phyloP scores from a whole-genome alignment of 2,797 vertebrate genomes.

The Hylomyscus alleni region DNA sequence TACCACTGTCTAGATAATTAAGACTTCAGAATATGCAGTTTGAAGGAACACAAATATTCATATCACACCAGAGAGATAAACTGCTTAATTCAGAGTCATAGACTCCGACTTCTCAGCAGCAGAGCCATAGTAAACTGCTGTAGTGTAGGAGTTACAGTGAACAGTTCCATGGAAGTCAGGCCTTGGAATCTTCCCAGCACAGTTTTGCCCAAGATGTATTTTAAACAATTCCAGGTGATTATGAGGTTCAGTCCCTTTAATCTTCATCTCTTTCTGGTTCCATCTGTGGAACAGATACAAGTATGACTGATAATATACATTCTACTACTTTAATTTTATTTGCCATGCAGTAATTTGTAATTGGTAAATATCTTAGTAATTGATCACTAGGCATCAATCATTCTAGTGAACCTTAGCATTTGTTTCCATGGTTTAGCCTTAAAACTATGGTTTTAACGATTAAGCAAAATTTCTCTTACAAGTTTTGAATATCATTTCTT shows the following conservation, averaged over 20 bases:
- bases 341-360: background rate
- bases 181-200: background rate
- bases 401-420: background rate
- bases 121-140: background rate
- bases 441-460: background rate
- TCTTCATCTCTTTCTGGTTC: background rate
- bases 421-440: background rate
- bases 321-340: background rate
- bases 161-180: fast-evolving
- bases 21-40: background rate
- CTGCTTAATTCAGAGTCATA: background rate
- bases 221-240: background rate
- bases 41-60: background rate
- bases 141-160: background rate
- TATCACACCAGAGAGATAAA: background rate
- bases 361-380: background rate
- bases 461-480: background rate
- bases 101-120: background rate
- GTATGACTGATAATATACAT: background rate
- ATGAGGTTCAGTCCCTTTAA: background rate
- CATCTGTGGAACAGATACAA: background rate
- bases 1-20: background rate
- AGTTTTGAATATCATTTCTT: background rate
- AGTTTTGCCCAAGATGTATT: background rate
- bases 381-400: background rate